phyloP scores from a whole-genome alignment of 2,797 vertebrate genomes.

The Acanthornis magna region DNA sequence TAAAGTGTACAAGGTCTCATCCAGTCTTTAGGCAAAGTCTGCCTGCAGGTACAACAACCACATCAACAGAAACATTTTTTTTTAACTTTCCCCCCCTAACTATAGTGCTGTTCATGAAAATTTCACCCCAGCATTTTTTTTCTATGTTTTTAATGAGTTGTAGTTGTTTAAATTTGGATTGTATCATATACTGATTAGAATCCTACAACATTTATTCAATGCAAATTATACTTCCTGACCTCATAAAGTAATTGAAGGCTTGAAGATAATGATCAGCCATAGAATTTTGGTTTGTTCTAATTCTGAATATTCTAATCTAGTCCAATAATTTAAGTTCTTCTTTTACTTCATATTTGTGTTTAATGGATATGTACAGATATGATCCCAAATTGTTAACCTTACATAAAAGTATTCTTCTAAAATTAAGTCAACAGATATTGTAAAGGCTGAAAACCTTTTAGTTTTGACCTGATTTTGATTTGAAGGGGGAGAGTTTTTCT shows the following conservation, averaged over 20 bases:
- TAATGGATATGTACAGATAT: not conserved
- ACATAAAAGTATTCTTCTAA: not conserved
- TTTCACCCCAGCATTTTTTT: not conserved
- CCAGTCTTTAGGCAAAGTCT: not conserved
- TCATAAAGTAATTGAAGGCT: not conserved
- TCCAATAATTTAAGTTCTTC: not conserved
- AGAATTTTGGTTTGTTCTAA: not conserved
- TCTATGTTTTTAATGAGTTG: not conserved
- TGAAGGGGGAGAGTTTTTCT: fast-evolving
- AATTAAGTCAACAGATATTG: not conserved
- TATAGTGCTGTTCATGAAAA: not conserved
- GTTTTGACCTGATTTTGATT: not conserved
- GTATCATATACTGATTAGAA: not conserved
- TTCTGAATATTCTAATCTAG: not conserved
- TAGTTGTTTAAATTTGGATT: not conserved
- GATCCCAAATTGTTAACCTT: not conserved
- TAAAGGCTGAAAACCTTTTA: not conserved
- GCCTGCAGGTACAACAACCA: not conserved
- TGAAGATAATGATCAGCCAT: not conserved
- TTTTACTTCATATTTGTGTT: not conserved
- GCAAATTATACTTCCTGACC: not conserved
- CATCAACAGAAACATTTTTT: not conserved
- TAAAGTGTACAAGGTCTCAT: not conserved
- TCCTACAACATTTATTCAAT: not conserved
- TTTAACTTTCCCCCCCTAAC: not conserved